Evolutionary conservation across 1,140 invertebrate species (phyloP), one percentile per base, ranked within the genome.

Genomic region (Oryzaephilus surinamensis): DNA sequence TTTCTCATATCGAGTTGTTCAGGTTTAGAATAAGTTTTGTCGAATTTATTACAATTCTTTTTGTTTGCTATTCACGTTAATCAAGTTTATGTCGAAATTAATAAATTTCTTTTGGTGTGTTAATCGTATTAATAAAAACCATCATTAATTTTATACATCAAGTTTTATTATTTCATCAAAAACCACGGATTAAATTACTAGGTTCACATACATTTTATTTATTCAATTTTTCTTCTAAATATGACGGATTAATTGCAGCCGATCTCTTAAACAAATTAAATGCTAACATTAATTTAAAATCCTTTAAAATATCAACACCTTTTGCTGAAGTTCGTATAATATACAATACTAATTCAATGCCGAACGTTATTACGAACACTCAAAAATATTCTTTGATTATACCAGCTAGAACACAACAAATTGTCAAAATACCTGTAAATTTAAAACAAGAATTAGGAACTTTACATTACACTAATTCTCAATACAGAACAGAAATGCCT

Each of bases 401-500:
- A 18, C 1, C 20, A 8, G 15, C 36, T 12, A 14, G 32, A 38
- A 27, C 34, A 13, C 11, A 42, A 37, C 27, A 18, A 11, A 14
- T 46, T 3, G 35, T 38, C 21, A 43, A 46, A 43, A 17, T 37
- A 32, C 33, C 40, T 10, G 32, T 46, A 14, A 46, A 37, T 18
- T 10, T 17, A 16, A 10, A 42, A 43, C 12, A 26, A 19, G 27
- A 18, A 15, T 28, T 31, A 32, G 27, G 31, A 11, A 38, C 41
- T n/a, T 24, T 30, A 32, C 27, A 42, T 6, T 33, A 38, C 14
- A 23, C 20, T 3, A 20, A 45, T 8, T 29, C 45, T 29, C 20
- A 29, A 0, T 10, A 34, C 8, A 7, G 16, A 17, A 32, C 30
- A 5, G 37, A 41, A 32, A 35, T 45, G n/a, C 39, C 42, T 17